Evolutionary conservation across 2,113 vertebrate genomes (phyloP).

Genomic region (Oncorhynchus kisutch): DNA sequence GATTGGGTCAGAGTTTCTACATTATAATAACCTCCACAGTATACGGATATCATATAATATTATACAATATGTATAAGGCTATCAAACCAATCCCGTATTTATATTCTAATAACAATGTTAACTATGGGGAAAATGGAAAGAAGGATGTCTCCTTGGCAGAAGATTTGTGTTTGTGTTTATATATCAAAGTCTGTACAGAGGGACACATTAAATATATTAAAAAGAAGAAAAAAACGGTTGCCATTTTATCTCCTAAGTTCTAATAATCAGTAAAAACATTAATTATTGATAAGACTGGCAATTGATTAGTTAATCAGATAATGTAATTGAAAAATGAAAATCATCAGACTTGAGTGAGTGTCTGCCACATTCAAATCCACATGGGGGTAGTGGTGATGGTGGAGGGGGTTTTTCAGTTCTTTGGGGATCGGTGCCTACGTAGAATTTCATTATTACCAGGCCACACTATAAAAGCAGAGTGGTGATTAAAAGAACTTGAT

Average conservation of each 20-base stretch:
- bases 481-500: conserved; percentile 83
- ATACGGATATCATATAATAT: not conserved
- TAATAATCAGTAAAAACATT: conserved; percentile 77
- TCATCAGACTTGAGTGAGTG: conserved; percentile 70
- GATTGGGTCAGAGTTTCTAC: not conserved
- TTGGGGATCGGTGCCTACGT: conserved; percentile 76
- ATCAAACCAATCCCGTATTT: too few species aligned
- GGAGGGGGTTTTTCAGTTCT: conserved; percentile 51
- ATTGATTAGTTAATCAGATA: conserved; percentile 83
- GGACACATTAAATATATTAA: conserved; percentile 64
- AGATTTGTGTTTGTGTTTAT: not conserved
- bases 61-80: not conserved
- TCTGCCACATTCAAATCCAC: conserved; percentile 52
- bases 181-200: conserved; percentile 1
- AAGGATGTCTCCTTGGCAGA: not conserved
- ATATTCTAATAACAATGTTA: too few species aligned
- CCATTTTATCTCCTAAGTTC: conserved; percentile 72
- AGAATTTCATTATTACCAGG: conserved; percentile 78
- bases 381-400: conserved; percentile 6
- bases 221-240: conserved; percentile 63
- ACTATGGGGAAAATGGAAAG: too few species aligned
- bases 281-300: conserved; percentile 80
- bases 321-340: conserved; percentile 84
- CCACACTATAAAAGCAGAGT: conserved; percentile 80
- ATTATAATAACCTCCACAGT: not conserved